Base-by-base conservation (phyloP, 2,888 invertebrate species). In the Neria commutata region DNA sequence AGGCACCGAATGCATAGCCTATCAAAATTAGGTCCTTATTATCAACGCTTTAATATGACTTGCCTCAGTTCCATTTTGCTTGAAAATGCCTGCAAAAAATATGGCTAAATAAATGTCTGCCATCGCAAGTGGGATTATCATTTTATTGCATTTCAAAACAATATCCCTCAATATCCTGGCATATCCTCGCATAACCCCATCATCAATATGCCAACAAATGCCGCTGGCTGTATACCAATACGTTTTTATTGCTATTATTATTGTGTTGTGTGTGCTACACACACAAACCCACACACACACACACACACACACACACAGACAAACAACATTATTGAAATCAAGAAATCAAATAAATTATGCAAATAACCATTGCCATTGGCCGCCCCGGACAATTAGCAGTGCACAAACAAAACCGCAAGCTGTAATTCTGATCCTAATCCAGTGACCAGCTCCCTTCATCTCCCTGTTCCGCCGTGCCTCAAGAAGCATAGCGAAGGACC, bases 301-400 rank as follows among this genome's bases (percentile, higher is more conserved):
- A n/a, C n/a, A n/a, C n/a, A n/a, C n/a, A n/a, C n/a, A n/a, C n/a
- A n/a, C n/a, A n/a, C n/a, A n/a, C n/a, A n/a, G n/a, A n/a, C n/a
- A n/a, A n/a, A n/a, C n/a, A n/a, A n/a, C n/a, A n/a, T n/a, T 29
- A 11, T 11, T 5, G 47, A 56, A 60, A 73, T 75, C 75, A 71
- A 73, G 72, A 73, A 74, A 72, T 73, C 75, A 74, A 75, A 73
- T 73, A 73, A 73, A 75, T 73, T 75, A 73, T 73, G 73, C 70
- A 74, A 66, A 73, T 69, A 19, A 49, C 29, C 26, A 37, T 23
- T 25, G 11, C 10, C 23, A 33, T 24, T 60, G 24, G 52, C 25
- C 23, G 40, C 54, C 54, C 54, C 40, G n/a, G 24, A 48, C 54
- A 55, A 55, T 55, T 55, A 55, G 37, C 19, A 55, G n/a, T 6